A percentile compares a stretch with the other conserved stretches of the same genome.
phyloP scores from a whole-genome alignment of 2,797 vertebrate species.

The Bufotes viridis region DNA sequence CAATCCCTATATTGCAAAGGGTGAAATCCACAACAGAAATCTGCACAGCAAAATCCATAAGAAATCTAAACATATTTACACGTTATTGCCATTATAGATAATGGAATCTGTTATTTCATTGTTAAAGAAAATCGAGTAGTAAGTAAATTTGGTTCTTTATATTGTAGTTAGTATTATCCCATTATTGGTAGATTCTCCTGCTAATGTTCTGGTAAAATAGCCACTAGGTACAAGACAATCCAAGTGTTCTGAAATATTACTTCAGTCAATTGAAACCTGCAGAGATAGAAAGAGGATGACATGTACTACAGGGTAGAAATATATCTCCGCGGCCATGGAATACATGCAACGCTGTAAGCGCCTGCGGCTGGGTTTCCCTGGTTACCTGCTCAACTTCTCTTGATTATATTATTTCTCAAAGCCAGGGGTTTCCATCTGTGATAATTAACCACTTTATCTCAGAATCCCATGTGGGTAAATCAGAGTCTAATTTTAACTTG shows the following conservation, averaged over 20 bases:
- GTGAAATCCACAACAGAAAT: not conserved
- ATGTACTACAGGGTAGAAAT: not conserved
- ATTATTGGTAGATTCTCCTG: not conserved
- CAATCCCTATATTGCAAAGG: not conserved
- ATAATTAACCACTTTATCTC: slow-evolving; percentile 42
- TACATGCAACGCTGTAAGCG: not conserved
- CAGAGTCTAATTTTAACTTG: not conserved
- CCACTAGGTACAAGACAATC: not conserved
- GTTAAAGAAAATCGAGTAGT: not conserved
- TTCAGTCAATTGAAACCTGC: not conserved
- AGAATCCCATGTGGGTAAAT: not conserved
- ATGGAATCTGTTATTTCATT: not conserved
- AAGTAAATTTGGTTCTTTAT: not conserved
- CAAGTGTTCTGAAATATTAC: not conserved
- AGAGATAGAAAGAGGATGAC: not conserved
- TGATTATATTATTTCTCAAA: slow-evolving; percentile 28
- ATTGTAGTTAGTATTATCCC: not conserved
- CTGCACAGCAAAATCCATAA: not conserved
- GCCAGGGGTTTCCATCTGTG: slow-evolving; percentile 20
- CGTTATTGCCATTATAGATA: not conserved
- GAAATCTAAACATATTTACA: not conserved
- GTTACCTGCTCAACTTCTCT: slow-evolving; percentile 53
- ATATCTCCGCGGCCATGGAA: slow-evolving; percentile 2
- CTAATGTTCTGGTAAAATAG: not conserved
- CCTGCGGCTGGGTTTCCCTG: slow-evolving; percentile 53